These are phyloP conservation scores for Oreamnos americanus DNA, from an alignment of 2,113 vertebrate species.

Conservation along the genomic window DNA sequence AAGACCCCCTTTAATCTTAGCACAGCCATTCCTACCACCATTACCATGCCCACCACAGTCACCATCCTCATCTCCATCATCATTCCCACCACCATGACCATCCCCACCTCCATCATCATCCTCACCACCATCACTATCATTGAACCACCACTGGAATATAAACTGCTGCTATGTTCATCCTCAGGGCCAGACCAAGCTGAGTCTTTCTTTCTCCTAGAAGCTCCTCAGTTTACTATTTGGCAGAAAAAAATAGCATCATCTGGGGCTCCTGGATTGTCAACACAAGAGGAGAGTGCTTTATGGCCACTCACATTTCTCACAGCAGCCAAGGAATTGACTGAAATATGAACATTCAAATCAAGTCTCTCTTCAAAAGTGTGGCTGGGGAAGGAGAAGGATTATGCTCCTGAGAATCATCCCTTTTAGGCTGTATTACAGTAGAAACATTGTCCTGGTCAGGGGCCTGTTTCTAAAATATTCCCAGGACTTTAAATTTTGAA, in stretches of 20 bases:
- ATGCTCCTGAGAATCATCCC: not conserved
- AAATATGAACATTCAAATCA: conserved; percentile 32
- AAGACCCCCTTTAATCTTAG: not conserved
- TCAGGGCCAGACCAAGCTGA: not conserved
- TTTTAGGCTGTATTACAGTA: not conserved
- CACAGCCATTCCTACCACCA: not conserved
- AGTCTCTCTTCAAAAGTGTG: not conserved
- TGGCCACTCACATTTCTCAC: conserved; percentile 18
- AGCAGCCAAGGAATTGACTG: not conserved
- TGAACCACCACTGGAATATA: not conserved
- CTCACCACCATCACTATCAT: not conserved
- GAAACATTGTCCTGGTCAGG: conserved; percentile 58
- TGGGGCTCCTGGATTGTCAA: not conserved
- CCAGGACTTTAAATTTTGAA: conserved; percentile 70
- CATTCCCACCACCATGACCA: not conserved
- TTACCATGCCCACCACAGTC: not conserved
- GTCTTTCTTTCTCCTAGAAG: not conserved
- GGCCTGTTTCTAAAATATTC: conserved; percentile 60
- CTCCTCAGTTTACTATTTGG: not conserved
- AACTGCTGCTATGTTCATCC: not conserved
- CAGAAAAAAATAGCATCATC: not conserved
- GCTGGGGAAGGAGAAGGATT: conserved; percentile 13
- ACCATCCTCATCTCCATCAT: not conserved
- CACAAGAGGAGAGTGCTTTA: not conserved
- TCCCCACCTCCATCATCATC: too few species aligned